These are phyloP conservation scores for Spea multiplicata DNA, from an alignment of 2,113 vertebrate species.

Conservation along the genomic window DNA sequence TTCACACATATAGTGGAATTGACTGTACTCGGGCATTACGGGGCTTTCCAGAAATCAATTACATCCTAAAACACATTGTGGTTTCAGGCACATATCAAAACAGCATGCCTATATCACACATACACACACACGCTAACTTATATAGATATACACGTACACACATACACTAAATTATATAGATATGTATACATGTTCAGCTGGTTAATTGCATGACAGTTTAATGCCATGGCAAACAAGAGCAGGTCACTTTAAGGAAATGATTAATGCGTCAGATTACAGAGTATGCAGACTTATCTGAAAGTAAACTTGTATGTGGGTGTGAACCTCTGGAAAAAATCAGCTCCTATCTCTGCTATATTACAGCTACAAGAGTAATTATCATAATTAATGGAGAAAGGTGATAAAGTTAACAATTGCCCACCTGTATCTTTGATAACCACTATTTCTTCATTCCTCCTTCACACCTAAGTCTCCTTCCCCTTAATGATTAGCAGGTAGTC, in stretches of 20 bases:
- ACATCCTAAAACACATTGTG: too few species aligned
- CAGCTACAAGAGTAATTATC: slow-evolving; percentile 76
- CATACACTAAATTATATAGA: slow-evolving; percentile 36
- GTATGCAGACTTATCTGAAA: slow-evolving; percentile 80
- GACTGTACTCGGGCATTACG: too few species aligned
- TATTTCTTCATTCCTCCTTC: slow-evolving; percentile 55
- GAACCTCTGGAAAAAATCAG: slow-evolving; percentile 69
- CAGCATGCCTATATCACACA: too few species aligned
- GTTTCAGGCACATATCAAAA: too few species aligned
- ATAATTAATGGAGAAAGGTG: slow-evolving; percentile 76
- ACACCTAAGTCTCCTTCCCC: slow-evolving; percentile 54
- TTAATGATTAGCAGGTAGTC: slow-evolving; percentile 47
- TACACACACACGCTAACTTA: not conserved
- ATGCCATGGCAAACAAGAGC: slow-evolving; percentile 79
- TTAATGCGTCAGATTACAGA: slow-evolving; percentile 76
- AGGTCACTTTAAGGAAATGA: slow-evolving; percentile 73
- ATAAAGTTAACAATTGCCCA: slow-evolving; percentile 79
- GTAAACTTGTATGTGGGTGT: slow-evolving; percentile 79
- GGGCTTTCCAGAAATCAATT: too few species aligned
- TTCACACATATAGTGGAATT: too few species aligned
- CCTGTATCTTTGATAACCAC: slow-evolving; percentile 63
- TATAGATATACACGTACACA: not conserved
- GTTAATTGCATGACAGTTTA: slow-evolving; percentile 73
- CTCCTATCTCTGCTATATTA: slow-evolving; percentile 72
- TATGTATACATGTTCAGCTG: slow-evolving; percentile 63